Conservation (phyloP, 2,797 vertebrate species). For the Enteromius mattozi region DNA sequence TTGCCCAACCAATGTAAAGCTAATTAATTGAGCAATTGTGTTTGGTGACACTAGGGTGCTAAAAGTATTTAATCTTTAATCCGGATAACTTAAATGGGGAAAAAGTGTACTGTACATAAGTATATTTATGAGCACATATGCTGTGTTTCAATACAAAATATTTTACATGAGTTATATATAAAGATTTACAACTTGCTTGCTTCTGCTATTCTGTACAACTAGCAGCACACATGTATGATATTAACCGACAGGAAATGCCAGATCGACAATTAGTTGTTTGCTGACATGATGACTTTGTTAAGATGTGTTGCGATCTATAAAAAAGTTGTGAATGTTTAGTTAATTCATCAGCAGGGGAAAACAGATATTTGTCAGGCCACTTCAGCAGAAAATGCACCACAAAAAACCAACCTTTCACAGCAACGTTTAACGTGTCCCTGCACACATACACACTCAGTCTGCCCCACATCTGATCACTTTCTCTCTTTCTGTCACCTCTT, state of each 20-base stretch:
- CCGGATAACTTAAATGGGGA: background rate
- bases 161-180: background rate
- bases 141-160: background rate
- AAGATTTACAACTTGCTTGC: background rate
- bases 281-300: conserved; percentile 15
- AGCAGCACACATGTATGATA: background rate
- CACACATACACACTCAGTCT: background rate
- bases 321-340: conserved; percentile 8
- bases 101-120: background rate
- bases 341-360: conserved; percentile 26
- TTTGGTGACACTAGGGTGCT: background rate
- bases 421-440: background rate
- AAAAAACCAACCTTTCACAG: conserved; percentile 3
- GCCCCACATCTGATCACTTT: background rate
- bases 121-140: background rate
- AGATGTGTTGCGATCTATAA: conserved; percentile 3
- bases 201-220: no score
- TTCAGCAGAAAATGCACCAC: conserved; percentile 30
- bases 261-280: conserved; percentile 20
- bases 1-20: background rate
- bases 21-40: background rate
- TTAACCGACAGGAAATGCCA: background rate
- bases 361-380: background rate
- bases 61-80: background rate
- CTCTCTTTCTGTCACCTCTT: background rate